Evolutionary conservation across 2,888 invertebrate genomes (phyloP).

Genomic region (Rhagonycha fulva): DNA sequence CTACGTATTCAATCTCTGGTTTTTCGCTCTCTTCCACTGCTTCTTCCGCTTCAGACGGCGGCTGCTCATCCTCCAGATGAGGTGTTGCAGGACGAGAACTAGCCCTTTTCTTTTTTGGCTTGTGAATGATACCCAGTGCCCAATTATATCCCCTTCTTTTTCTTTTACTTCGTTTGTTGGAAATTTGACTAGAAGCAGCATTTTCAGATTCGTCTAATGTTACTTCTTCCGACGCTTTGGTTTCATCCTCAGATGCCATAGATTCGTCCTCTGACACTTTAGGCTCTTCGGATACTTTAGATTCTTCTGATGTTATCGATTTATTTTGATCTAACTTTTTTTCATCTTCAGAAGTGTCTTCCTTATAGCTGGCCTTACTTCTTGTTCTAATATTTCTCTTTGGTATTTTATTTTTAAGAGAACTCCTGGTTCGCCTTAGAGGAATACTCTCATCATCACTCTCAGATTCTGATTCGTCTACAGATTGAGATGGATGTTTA

Average conservation of each 20-base stretch:
- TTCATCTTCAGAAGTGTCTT: constrained; percentile 2
- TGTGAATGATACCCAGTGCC: constrained; percentile 45
- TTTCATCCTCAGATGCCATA: background rate
- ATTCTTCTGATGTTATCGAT: background rate
- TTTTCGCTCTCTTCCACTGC: background rate
- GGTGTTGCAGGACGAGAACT: constrained; percentile 4
- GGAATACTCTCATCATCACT: background rate
- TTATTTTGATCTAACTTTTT: background rate
- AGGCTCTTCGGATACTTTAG: background rate
- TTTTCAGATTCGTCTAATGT: background rate
- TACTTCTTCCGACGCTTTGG: background rate
- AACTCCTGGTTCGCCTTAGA: background rate
- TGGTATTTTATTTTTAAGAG: background rate
- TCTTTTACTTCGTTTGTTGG: constrained; percentile 9
- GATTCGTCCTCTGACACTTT: background rate
- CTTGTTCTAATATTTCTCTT: background rate
- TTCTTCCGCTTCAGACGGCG: background rate
- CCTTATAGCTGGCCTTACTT: constrained; percentile 12
- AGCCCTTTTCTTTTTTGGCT: constrained; percentile 47
- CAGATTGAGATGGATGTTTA: constrained; percentile 38
- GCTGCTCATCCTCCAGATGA: constrained; percentile 18
- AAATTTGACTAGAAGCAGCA: background rate
- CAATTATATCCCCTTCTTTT: constrained; percentile 29
- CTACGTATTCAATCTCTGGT: background rate
- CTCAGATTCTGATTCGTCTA: constrained; percentile 15